phyloP scores from a whole-genome alignment of 2,113 vertebrate genomes.

The Oncorhynchus masou region DNA sequence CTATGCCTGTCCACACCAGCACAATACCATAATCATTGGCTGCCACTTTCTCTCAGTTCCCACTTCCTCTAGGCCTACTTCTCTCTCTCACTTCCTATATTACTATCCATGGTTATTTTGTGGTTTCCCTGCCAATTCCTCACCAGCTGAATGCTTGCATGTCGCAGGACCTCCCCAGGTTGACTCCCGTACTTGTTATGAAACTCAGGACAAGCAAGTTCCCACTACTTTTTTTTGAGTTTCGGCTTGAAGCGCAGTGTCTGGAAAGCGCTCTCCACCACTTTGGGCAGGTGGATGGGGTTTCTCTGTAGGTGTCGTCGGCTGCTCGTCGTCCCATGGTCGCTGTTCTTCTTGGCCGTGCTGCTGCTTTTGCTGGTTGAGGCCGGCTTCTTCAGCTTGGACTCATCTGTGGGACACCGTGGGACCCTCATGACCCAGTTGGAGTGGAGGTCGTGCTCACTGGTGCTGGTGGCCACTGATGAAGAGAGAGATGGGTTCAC shows the following conservation, averaged over 20 bases:
- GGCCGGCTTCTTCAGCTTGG: constrained; percentile 36
- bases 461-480: constrained; percentile 85
- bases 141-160: background rate
- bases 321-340: constrained; percentile 62
- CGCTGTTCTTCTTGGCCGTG: constrained; percentile 59
- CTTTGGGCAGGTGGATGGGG: constrained; percentile 96
- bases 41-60: background rate
- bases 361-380: constrained; percentile 55
- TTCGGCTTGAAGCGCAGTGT: constrained; percentile 86
- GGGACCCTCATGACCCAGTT: constrained; percentile 93
- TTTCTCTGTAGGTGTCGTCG: constrained; percentile 86
- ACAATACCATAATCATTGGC: background rate
- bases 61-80: background rate
- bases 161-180: background rate
- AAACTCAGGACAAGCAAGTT: no score
- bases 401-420: constrained; percentile 70
- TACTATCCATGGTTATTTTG: background rate
- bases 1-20: no score
- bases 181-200: no score
- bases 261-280: constrained; percentile 91
- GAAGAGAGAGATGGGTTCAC: background rate
- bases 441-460: constrained; percentile 90
- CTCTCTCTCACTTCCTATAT: background rate
- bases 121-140: background rate
- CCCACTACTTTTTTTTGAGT: no score